phyloP scores from a whole-genome alignment of 1,140 invertebrate genomes.

The Tetraneura akinire region DNA sequence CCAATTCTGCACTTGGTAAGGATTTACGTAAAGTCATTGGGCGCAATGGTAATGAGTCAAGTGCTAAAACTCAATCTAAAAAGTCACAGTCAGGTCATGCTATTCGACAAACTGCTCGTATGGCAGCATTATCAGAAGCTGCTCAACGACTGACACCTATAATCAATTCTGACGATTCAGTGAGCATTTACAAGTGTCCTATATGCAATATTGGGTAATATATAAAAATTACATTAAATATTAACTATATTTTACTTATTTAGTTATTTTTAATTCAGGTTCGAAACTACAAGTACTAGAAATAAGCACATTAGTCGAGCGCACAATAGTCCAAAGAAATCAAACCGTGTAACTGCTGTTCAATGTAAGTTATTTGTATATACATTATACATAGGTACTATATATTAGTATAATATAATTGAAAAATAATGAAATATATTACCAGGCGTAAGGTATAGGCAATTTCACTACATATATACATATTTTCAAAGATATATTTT shows the following conservation, averaged over 20 bases:
- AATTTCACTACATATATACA: slow-evolving; percentile 32
- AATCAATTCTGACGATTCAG: slow-evolving; percentile 5
- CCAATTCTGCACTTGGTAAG: slow-evolving; percentile 36
- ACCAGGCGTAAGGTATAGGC: no score
- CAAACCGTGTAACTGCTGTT: background rate
- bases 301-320: slow-evolving; percentile 46
- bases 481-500: no score
- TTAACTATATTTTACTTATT: no score
- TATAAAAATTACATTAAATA: no score
- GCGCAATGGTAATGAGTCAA: slow-evolving; percentile 27
- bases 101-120: no score
- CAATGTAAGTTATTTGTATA: slow-evolving; percentile 7
- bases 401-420: no score
- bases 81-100: no score
- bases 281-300: slow-evolving; percentile 41
- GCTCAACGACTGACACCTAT: slow-evolving; percentile 27
- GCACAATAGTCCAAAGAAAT: slow-evolving; percentile 32
- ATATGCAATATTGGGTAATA: no score
- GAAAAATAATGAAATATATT: background rate
- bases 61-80: no score
- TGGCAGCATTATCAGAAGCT: slow-evolving; percentile 26
- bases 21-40: slow-evolving; percentile 38
- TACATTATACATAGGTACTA: no score
- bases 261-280: background rate
- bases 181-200: no score